These are phyloP conservation scores for Coboldia fuscipes DNA, from an alignment of 1,140 invertebrate genomes.

Conservation along the genomic window DNA sequence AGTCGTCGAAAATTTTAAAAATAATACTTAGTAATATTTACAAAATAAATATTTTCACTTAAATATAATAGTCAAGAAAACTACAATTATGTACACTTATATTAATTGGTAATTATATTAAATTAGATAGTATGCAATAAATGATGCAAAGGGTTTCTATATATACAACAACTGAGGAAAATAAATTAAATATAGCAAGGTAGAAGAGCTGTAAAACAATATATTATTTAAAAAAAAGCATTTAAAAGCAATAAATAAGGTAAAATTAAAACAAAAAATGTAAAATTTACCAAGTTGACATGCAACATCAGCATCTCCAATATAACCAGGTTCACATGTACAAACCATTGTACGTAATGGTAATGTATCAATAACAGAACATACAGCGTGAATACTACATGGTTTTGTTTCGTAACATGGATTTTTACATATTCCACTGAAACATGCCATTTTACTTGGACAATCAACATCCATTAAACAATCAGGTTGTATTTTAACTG, in stretches of 20 bases:
- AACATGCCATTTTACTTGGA: constrained; percentile 61
- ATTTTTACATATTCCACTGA: constrained; percentile 57
- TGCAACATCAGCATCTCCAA: constrained; percentile 63
- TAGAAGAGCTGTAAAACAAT: constrained; percentile 2
- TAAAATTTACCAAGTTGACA: constrained; percentile 57
- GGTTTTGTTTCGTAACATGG: constrained; percentile 58
- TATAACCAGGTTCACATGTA: constrained; percentile 55
- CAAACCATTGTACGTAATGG: constrained; percentile 74
- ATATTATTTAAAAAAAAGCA: background rate
- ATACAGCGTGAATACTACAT: constrained; percentile 58
- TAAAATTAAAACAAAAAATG: too few species aligned
- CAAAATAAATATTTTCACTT: too few species aligned
- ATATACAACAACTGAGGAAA: background rate
- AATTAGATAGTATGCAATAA: too few species aligned
- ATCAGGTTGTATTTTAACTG: constrained; percentile 31
- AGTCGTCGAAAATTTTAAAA: too few species aligned
- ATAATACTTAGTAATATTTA: too few species aligned
- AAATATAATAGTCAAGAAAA: too few species aligned
- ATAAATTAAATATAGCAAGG: background rate
- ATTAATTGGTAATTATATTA: too few species aligned
- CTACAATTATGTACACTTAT: too few species aligned
- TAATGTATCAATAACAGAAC: constrained; percentile 60
- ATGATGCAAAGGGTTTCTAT: too few species aligned
- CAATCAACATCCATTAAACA: constrained; percentile 70
- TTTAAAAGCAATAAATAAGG: background rate